These are phyloP conservation scores for Melanocharis versteri DNA, from an alignment of 2,113 vertebrate genomes.

Conservation along the genomic window DNA sequence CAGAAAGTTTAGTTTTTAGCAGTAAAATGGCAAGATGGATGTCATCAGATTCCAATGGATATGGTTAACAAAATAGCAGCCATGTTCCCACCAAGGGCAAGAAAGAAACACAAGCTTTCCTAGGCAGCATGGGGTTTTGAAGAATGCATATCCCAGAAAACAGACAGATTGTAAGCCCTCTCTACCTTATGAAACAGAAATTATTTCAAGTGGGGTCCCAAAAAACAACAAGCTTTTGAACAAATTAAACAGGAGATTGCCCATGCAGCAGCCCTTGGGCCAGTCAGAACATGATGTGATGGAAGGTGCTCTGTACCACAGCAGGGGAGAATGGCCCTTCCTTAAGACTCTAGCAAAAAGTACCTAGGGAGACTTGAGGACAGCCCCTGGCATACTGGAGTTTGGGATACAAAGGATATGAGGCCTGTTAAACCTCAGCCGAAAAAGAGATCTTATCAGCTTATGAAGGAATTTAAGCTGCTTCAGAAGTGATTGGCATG, in stretches of 20 bases:
- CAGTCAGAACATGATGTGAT: neutral
- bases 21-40: neutral
- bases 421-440: neutral
- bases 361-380: neutral
- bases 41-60: neutral
- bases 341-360: neutral
- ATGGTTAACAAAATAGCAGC: neutral
- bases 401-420: neutral
- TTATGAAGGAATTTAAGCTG: neutral
- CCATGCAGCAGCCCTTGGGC: neutral
- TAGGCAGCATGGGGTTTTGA: neutral
- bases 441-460: neutral
- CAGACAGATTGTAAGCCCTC: neutral
- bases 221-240: neutral
- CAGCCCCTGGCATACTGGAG: neutral
- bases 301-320: fast-evolving
- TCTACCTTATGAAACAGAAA: neutral
- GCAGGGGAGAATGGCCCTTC: neutral
- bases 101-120: neutral
- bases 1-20: neutral
- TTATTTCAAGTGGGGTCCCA: neutral
- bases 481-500: neutral
- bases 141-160: neutral
- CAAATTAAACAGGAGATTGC: neutral
- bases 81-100: neutral